A percentile compares a stretch with the other conserved stretches of the same genome.
Conservation (phyloP, 2,113 vertebrate genomes). For the Limnothrissa miodon region DNA sequence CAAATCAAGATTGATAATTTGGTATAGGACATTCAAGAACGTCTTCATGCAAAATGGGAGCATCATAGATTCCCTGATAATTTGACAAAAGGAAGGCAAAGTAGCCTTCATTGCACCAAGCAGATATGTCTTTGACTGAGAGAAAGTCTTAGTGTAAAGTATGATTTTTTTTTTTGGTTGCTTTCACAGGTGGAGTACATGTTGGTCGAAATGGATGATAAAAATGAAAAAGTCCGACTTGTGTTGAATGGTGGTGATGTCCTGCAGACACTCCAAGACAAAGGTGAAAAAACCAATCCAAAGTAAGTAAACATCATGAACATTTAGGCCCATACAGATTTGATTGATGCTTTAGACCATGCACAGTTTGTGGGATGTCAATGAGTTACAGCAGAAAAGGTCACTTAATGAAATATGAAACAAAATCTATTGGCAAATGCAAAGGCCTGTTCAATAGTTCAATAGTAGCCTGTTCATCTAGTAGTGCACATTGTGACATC, state of each 20-base stretch:
- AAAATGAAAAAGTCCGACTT: constrained; percentile 83
- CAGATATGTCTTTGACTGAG: neutral
- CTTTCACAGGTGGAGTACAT: constrained; percentile 92
- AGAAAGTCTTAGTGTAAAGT: neutral
- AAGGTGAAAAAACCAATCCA: constrained; percentile 90
- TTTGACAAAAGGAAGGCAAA: neutral
- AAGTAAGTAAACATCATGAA: constrained; percentile 78
- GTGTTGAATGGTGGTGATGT: constrained; percentile 79
- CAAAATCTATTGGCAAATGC: neutral
- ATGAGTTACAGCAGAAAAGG: neutral
- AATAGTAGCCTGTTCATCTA: no score
- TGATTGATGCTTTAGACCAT: neutral
- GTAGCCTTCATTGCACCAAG: neutral
- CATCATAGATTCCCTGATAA: neutral
- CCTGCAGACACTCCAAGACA: constrained; percentile 87
- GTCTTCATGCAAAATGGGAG: neutral
- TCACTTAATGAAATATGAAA: neutral
- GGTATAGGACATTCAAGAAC: neutral
- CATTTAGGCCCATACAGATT: neutral
- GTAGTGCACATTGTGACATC: neutral
- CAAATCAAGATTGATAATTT: neutral
- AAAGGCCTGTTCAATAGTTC: neutral
- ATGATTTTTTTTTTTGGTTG: constrained; percentile 22
- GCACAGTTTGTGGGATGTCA: neutral
- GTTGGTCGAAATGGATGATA: constrained; percentile 88